Base-by-base conservation (phyloP, 2,888 invertebrate genomes). In the Lasioglossum marginatum region DNA sequence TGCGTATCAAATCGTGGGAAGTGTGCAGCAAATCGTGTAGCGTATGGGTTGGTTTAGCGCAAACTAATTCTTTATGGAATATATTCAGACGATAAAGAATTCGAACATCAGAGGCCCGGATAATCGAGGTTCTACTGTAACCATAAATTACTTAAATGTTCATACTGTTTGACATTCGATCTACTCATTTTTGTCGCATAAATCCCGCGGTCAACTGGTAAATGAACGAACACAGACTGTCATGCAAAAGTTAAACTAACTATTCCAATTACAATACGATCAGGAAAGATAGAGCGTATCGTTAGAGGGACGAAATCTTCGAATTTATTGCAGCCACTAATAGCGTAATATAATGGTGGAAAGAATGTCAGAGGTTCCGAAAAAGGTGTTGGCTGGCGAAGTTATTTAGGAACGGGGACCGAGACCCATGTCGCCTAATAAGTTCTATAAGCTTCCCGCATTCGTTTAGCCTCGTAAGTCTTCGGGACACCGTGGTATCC, bases 401-500 rank as follows among this genome's bases (percentile, higher is more conserved):
- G 77, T 70, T 37, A 45, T 82, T 77, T 82, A 34, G 70, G 37
- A 63, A 43, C 70, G 73, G 73, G 66, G 34, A 31, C 73, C 14
- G 37, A 52, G 37, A 31, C 72, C 52, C 45, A 5, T 14, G 66
- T 40, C 66, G 23, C 23, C 60, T 52, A 75, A 70, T 60, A 70
- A 19, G 45, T 73, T 23, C 16, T 68, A 48, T 48, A 52, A 63
- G 74, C 71, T 71, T 31, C 75, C 31, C 43, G 63, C 63, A 52
- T 74, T 84, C 77, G 68, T 77, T 77, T 60, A 63, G 85, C 34
- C 77, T 80, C 85, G 76, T 85, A 80, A 80, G 31, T 77, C 77
- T 77, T 75, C 23, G 16, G 68, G 68, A 31, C 68, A 77, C 73
- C 60, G n/a, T 2, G 27, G 8, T 68, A 75, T 31, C 70, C 34